Evolutionary conservation across 2,797 vertebrate genomes (phyloP), one percentile per base, ranked within the genome.

Genomic region (Yasuhikotakia modesta): DNA sequence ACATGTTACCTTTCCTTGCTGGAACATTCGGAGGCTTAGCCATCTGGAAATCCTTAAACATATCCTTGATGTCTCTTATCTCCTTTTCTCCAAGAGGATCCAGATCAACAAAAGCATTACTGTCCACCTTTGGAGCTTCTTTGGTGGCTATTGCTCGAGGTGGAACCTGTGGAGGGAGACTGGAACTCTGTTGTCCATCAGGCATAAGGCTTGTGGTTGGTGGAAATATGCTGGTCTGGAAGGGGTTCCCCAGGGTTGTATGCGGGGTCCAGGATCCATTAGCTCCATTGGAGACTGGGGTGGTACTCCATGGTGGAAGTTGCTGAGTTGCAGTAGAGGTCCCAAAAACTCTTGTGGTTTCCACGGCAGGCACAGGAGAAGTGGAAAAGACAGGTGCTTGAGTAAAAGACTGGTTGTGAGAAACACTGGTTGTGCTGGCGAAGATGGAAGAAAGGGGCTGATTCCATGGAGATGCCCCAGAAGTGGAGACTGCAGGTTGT

Each of bases 21-120:
- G 96, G 95, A 57, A 97, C 93, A 21, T 94, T 94, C 0, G 96
- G 97, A 2, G 94, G 96, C 63, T 97, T 97, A 79, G 94, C 93
- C 24, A 98, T 81, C 79, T 96, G 95, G 87, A 98, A 98, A 88
- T 98, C 95, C 89, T 96, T 99, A 88, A 99, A 99, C 98, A 99
- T 98, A 81, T 98, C 95, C 87, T 95, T 98, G 69, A 97, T 92
- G 81, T 96, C 83, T 67, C 75, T 99, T 87, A 93, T 93, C 86
- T 97, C 97, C 87, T 89, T 96, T 66, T 97, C 96, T 3, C 95
- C 97, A 2, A 99, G 94, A 0, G 98, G 97, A 87, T 99, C 97
- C 90, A 99, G 88, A 81, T 93, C 94, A 61, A 94, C 92, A 87
- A 99, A 99, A 76, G 95, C 97, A 86, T 92, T 94, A 16, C 90